Conservation (phyloP, 92 coral and sea anemone species). For the Heliopora coerulea region DNA sequence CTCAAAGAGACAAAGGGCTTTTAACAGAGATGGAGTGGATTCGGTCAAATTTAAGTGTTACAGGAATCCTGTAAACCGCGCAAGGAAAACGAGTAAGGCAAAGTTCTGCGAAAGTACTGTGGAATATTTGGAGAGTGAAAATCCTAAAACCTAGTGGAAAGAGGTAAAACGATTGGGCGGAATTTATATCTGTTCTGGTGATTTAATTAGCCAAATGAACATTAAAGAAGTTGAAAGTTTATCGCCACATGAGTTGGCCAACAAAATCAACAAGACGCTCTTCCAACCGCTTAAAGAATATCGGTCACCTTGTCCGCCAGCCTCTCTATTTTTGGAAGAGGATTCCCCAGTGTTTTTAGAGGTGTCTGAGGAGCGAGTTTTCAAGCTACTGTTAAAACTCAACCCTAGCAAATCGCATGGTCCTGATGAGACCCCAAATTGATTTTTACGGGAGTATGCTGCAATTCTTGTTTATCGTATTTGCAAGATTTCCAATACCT, state of each 20-base stretch:
- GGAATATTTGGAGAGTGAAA: constrained; percentile 41
- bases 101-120: constrained; percentile 39
- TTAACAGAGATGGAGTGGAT: constrained; percentile 43
- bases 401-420: constrained; percentile 36
- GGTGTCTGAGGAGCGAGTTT: constrained; percentile 12
- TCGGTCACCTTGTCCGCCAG: constrained; percentile 5
- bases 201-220: constrained; percentile 11
- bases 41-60: constrained; percentile 45
- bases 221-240: constrained; percentile 9
- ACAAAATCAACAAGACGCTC: constrained; percentile 41
- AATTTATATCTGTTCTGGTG: background rate
- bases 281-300: constrained; percentile 44
- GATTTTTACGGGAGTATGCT: constrained; percentile 9
- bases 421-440: constrained; percentile 37
- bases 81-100: constrained; percentile 40
- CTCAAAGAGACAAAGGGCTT: constrained; percentile 50
- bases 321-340: constrained; percentile 1
- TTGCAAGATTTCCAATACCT: background rate
- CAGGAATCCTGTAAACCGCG: constrained; percentile 53
- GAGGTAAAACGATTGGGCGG: constrained; percentile 46
- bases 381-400: background rate
- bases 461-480: background rate
- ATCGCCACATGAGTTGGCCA: constrained; percentile 38
- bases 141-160: constrained; percentile 49
- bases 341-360: background rate